phyloP scores from a whole-genome alignment of 2,888 invertebrate genomes.

The Drosophila austrosaltans region DNA sequence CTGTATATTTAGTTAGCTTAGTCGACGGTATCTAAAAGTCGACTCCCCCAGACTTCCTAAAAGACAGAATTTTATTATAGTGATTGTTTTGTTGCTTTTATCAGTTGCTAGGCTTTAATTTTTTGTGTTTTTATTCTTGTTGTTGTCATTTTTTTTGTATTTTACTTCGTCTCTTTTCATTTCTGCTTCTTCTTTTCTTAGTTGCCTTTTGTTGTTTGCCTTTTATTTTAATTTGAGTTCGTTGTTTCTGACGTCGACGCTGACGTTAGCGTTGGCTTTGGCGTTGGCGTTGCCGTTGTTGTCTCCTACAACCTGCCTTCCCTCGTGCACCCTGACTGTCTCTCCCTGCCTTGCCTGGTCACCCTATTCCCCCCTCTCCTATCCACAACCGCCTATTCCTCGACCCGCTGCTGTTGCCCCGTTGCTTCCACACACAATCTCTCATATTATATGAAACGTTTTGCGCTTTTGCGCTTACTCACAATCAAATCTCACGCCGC shows the following conservation, averaged over 20 bases:
- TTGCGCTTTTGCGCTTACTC: constrained; percentile 75
- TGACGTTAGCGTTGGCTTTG: constrained; percentile 23
- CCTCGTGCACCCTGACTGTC: neutral
- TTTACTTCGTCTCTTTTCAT: constrained; percentile 11
- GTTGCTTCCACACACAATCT: constrained; percentile 13
- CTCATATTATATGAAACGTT: constrained; percentile 15
- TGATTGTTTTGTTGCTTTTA: constrained; percentile 19
- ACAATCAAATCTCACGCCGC: constrained; percentile 81
- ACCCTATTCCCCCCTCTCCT: neutral
- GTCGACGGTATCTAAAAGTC: neutral
- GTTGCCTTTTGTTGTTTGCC: constrained; percentile 16
- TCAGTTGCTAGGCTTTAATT: constrained; percentile 17
- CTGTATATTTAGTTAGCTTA: neutral
- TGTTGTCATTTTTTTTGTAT: constrained; percentile 21
- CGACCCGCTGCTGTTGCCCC: neutral
- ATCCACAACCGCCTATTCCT: neutral
- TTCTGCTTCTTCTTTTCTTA: constrained; percentile 13
- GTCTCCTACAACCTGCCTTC: constrained; percentile 5
- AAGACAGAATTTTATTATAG: constrained; percentile 2
- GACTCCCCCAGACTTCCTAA: neutral
- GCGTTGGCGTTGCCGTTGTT: constrained; percentile 9
- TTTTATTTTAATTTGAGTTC: constrained; percentile 16
- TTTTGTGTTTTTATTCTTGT: constrained; percentile 25
- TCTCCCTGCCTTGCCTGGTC: neutral
- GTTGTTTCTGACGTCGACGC: constrained; percentile 21